Base-by-base conservation (phyloP, 1,140 invertebrate genomes). In the Steinernema feltiae region DNA sequence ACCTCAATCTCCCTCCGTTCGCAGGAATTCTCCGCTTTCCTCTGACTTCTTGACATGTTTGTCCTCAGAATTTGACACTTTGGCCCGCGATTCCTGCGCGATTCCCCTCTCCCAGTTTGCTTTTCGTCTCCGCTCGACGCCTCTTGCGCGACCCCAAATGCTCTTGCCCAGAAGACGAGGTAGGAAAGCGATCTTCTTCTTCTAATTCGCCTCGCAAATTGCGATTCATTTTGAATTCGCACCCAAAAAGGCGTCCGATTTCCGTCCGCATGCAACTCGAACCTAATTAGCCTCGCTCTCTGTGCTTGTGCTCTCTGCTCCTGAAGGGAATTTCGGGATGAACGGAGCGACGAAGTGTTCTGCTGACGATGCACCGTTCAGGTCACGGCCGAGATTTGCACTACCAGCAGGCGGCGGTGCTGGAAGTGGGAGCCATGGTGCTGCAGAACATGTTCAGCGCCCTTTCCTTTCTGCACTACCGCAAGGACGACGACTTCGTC, bases 401-500 rank as follows among this genome's bases (percentile, higher is more conserved):
- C 72, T 77, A 85, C 70, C 84, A 86, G 46, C 79, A 83, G 75
- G 83, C 83, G 46, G 82, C 84, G 35, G 78, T 86, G 63, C 76
- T 86, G 69, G 84, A 85, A 82, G 74, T 85, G 71, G 84, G 84
- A 72, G 84, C 85, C 73, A 85, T 85, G 84, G 84, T 85, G 78
- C 76, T 81, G 53, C 84, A 85, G 71, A 86, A 85, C 80, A 85
- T 85, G 84, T 85, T 86, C 74, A 80, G 80, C 76, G 82, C 82
- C 32, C 78, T 84, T 72, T 79, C 81, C 70, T 84, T 84, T 73
- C 71, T 85, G 32, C 85, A 85, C 63, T 86, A 81, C 72, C 78
- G 85, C 29, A 88, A 88, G 77, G 89, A 89, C 80, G 89, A 89
- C 82, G 89, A 89, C 76, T 85, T 89, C 48, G 86, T 89, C 30